These are phyloP conservation scores for Prochilodus magdalenae DNA, from an alignment of 2,113 vertebrate species.

Conservation along the genomic window DNA sequence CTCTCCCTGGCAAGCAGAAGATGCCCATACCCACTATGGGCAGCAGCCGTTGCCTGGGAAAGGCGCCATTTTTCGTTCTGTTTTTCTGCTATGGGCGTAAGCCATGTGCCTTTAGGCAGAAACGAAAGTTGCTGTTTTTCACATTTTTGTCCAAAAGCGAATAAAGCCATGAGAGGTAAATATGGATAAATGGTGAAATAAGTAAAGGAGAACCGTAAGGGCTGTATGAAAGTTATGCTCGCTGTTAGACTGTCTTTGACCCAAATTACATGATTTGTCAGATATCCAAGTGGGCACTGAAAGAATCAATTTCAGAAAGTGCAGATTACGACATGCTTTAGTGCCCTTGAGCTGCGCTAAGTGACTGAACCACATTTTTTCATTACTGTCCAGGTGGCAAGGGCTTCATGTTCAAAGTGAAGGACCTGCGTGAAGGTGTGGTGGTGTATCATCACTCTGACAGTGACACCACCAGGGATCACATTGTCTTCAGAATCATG, in stretches of 20 bases:
- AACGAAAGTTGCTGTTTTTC: conserved; percentile 69
- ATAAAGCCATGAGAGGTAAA: conserved; percentile 43
- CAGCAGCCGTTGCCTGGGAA: conserved; percentile 64
- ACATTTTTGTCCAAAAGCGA: conserved; percentile 46
- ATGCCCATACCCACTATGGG: conserved; percentile 61
- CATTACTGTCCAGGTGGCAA: conserved; percentile 72
- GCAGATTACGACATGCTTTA: neutral
- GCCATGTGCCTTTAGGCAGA: conserved; percentile 67
- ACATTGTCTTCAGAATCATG: conserved; percentile 76
- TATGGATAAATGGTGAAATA: conserved; percentile 64
- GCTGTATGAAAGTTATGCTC: neutral
- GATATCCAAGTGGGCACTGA: neutral
- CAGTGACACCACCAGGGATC: conserved; percentile 74
- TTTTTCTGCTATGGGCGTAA: conserved; percentile 45
- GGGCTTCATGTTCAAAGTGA: conserved; percentile 80
- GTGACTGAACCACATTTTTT: neutral
- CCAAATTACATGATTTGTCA: neutral
- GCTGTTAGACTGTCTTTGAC: neutral
- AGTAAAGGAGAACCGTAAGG: neutral
- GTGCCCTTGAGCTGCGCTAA: neutral
- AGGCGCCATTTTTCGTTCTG: conserved; percentile 72
- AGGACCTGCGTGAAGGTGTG: conserved; percentile 70
- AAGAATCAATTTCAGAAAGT: neutral
- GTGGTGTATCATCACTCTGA: conserved; percentile 78
- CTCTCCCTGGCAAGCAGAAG: conserved; percentile 70